Evolutionary conservation across 2,888 invertebrate genomes (phyloP).

Genomic region (Microchrysa polita): DNA sequence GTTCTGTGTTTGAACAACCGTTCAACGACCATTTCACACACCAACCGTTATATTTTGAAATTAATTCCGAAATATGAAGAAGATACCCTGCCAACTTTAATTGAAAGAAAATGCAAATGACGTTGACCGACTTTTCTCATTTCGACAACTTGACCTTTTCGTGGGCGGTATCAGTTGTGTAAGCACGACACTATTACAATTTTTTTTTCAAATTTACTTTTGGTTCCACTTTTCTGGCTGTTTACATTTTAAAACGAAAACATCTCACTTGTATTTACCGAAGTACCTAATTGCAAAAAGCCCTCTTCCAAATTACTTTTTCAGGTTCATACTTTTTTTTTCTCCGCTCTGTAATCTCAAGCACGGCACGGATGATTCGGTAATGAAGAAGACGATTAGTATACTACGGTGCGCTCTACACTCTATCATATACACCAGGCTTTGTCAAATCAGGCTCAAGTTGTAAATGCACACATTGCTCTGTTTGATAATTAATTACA

Average conservation of each 20-base stretch:
- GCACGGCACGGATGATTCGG: not conserved
- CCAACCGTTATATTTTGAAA: too few relatives aligned
- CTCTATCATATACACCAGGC: not conserved
- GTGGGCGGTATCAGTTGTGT: not conserved
- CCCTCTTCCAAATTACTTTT: not conserved
- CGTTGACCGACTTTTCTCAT: not conserved
- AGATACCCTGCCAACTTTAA: too few relatives aligned
- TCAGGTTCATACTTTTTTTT: too few relatives aligned
- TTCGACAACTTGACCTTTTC: conserved; percentile 1
- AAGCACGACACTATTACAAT: not conserved
- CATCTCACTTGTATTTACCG: not conserved
- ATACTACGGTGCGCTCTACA: too few relatives aligned
- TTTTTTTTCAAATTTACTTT: not conserved
- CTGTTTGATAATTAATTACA: conserved; percentile 14
- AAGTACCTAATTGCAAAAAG: not conserved
- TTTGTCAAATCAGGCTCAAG: not conserved
- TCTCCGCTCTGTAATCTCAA: not conserved
- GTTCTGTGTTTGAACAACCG: too few relatives aligned
- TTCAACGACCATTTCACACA: too few relatives aligned
- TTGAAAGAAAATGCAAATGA: conserved; percentile 5
- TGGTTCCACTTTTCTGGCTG: not conserved
- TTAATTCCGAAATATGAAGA: too few relatives aligned
- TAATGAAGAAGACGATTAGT: not conserved
- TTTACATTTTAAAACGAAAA: not conserved
- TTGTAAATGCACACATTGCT: not conserved